phyloP scores from a whole-genome alignment of 2,888 invertebrate species.

The Tromatobia lineatoria region DNA sequence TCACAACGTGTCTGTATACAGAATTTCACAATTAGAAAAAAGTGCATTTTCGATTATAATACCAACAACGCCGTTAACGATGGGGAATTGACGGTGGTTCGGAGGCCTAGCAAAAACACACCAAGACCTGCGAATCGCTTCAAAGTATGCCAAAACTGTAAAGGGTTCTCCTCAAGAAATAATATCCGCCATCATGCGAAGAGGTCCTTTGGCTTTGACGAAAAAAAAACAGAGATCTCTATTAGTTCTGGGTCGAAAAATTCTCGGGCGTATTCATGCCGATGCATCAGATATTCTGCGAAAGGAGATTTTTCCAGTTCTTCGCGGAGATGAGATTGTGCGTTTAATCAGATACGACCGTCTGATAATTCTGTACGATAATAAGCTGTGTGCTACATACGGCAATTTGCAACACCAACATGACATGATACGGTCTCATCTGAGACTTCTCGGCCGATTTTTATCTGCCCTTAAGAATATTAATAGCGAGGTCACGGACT shows the following conservation, averaged over 20 bases:
- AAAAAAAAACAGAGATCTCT: conserved; percentile 8
- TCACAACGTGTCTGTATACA: too few species aligned
- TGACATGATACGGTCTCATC: conserved; percentile 56
- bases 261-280: conserved; percentile 61
- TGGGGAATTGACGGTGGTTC: conserved; percentile 64
- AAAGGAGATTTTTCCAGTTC: conserved; percentile 63
- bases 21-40: too few species aligned
- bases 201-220: conserved; percentile 56
- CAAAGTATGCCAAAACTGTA: conserved; percentile 67
- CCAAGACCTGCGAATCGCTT: conserved; percentile 55
- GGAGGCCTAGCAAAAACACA: conserved; percentile 49
- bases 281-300: conserved; percentile 57
- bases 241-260: conserved; percentile 26
- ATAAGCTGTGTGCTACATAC: conserved; percentile 43
- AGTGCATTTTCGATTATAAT: not conserved
- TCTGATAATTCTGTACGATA: conserved; percentile 57
- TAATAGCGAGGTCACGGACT: conserved; percentile 40
- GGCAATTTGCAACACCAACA: conserved; percentile 45
- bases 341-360: conserved; percentile 66
- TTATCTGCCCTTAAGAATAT: conserved; percentile 20
- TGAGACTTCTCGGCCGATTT: conserved; percentile 50
- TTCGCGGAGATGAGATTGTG: conserved; percentile 60
- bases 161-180: conserved; percentile 65
- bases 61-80: conserved; percentile 57
- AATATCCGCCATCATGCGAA: conserved; percentile 66